These are phyloP conservation scores for Melanotaenia boesemani DNA, from an alignment of 2,797 vertebrate species.

Conservation along the genomic window DNA sequence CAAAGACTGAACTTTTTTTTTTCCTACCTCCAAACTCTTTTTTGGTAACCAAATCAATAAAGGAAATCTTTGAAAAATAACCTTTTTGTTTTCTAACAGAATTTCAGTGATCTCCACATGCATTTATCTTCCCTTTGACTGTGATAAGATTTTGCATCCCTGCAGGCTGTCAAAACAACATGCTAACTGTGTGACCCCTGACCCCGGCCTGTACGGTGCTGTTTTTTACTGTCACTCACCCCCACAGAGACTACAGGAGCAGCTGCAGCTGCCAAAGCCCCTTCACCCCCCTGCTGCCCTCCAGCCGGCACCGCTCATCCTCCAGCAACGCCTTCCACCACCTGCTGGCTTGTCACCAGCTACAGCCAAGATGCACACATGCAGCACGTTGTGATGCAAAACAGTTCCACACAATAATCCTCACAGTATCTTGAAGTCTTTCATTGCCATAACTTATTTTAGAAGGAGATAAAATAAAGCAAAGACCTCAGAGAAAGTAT, in stretches of 20 bases:
- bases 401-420: constrained; percentile 8
- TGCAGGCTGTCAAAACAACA: constrained; percentile 40
- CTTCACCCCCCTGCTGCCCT: constrained; percentile 30
- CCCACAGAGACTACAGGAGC: constrained; percentile 33
- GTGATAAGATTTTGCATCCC: constrained; percentile 49
- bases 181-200: constrained; percentile 58
- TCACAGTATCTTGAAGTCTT: constrained; percentile 11
- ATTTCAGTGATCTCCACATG: constrained; percentile 13
- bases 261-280: constrained; percentile 57
- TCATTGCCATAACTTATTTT: constrained; percentile 20
- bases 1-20: no score
- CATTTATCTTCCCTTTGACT: constrained; percentile 39
- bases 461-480: constrained; percentile 20
- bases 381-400: background rate
- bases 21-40: no score
- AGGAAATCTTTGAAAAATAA: no score
- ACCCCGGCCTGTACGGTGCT: constrained; percentile 59
- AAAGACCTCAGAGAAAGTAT: constrained; percentile 42
- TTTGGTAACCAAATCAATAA: no score
- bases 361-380: constrained; percentile 16
- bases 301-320: constrained; percentile 52
- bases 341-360: constrained; percentile 31
- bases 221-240: constrained; percentile 53
- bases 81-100: background rate
- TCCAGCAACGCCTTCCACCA: constrained; percentile 32